phyloP scores from a whole-genome alignment of 2,888 invertebrate genomes.

The Ischnura elegans region DNA sequence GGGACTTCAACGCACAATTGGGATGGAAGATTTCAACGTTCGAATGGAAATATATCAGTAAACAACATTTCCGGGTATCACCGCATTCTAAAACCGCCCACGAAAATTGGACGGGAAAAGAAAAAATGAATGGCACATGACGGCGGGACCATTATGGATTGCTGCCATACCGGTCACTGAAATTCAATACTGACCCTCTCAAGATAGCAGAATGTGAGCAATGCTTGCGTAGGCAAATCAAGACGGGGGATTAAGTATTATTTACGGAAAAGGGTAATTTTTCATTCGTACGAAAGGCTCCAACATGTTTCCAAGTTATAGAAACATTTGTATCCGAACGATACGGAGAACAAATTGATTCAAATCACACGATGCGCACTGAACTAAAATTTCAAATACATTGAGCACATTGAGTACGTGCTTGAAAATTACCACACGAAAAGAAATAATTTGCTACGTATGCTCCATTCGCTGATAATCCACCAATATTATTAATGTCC shows the following conservation, averaged over 20 bases:
- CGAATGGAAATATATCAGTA: background rate
- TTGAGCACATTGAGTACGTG: no score
- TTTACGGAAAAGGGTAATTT: background rate
- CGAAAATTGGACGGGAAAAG: background rate
- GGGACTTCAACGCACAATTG: background rate
- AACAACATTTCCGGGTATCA: background rate
- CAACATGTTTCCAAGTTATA: background rate
- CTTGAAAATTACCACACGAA: no score
- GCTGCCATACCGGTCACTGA: background rate
- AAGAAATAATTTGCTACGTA: no score
- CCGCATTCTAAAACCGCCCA: background rate
- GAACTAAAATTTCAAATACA: no score
- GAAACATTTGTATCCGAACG: background rate
- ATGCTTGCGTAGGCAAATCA: background rate
- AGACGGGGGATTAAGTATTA: background rate
- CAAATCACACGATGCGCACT: no score
- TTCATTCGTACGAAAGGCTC: background rate
- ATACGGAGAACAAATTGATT: no score
- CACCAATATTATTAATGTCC: no score
- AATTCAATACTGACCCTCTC: background rate
- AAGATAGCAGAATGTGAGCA: background rate
- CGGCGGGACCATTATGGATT: background rate
- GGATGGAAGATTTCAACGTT: conserved; percentile 23
- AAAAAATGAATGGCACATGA: background rate
- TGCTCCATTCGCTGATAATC: no score